These are phyloP conservation scores for Grallaria varia DNA, from an alignment of 2,113 vertebrate genomes.

Conservation along the genomic window DNA sequence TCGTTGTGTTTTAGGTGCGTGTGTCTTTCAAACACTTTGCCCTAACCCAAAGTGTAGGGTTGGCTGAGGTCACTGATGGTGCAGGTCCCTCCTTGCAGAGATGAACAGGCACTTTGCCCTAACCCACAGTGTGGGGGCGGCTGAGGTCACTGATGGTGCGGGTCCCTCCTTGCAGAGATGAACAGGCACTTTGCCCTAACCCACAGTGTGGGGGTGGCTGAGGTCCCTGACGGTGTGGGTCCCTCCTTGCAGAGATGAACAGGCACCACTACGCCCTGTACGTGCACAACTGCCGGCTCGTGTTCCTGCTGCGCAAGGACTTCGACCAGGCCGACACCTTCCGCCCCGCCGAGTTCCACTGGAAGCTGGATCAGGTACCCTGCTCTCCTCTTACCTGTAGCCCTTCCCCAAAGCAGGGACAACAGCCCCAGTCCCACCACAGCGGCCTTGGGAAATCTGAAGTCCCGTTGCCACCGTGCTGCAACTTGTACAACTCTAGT, in stretches of 20 bases:
- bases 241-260: constrained; percentile 88
- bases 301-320: constrained; percentile 92
- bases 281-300: constrained; percentile 94
- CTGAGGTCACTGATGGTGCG: too few species aligned
- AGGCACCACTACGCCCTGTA: constrained; percentile 96
- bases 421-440: neutral
- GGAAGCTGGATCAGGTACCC: constrained; percentile 96
- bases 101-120: constrained; percentile 98
- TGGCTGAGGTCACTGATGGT: neutral
- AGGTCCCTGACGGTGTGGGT: neutral
- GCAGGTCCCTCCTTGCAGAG: constrained; percentile 80
- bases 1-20: neutral
- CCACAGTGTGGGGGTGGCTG: neutral
- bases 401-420: neutral
- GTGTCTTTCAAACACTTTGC: neutral
- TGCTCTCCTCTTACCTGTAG: neutral
- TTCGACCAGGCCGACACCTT: constrained; percentile 93
- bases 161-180: constrained; percentile 86
- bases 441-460: neutral
- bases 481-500: neutral
- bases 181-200: constrained; percentile 71
- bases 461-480: neutral
- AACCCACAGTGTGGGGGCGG: too few species aligned
- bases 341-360: constrained; percentile 95
- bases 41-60: neutral